Base-by-base conservation (phyloP, 1,140 invertebrate species). In the Sesamia nonagrioides region DNA sequence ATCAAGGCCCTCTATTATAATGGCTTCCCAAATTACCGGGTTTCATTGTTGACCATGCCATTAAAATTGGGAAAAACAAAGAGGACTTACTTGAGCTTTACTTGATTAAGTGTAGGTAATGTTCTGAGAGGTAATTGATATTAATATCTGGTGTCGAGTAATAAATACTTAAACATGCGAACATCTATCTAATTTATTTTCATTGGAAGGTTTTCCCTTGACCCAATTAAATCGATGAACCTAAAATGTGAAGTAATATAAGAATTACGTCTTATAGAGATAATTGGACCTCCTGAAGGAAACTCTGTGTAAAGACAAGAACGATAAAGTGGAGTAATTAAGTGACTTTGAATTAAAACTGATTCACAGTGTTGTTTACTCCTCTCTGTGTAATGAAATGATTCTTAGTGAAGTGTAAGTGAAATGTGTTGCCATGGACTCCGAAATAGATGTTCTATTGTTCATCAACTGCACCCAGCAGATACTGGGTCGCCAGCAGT, bases 391-490 rank as follows among this genome's bases (percentile, higher is more conserved):
- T 48, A 18, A 27, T n/a, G 33, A 56, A 52, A 54, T 40, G 50
- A 45, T 13, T 75, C 33, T n/a, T 50, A 18, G 73, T 75, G 45
- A 50, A 35, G 72, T 61, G 72, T 66, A 42, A 77, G 50, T 66
- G 74, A 68, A 68, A n/a, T 78, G 61, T 73, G 54, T 63, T 84
- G 86, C 77, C 15, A 94, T 94, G 91, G 88, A 91, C 79, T 87
- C 90, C 40, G 92, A 94, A 37, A 80, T 86, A 50, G 91, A 94
- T 60, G 89, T 94, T n/a, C 89, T 90, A 82, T 89, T 84, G 33
- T 92, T 93, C 52, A 86, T 94, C 45, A 94, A 94, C 81, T 94
- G 92, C 79, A 93, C 93, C 7, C 88, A 91, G 79, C 87, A 93
- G 78, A 85, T 92, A 13, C 66, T 94, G 48, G 88, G 90, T 7